Conservation (phyloP, 1,140 invertebrate species). For the Sitodiplosis mosellana region DNA sequence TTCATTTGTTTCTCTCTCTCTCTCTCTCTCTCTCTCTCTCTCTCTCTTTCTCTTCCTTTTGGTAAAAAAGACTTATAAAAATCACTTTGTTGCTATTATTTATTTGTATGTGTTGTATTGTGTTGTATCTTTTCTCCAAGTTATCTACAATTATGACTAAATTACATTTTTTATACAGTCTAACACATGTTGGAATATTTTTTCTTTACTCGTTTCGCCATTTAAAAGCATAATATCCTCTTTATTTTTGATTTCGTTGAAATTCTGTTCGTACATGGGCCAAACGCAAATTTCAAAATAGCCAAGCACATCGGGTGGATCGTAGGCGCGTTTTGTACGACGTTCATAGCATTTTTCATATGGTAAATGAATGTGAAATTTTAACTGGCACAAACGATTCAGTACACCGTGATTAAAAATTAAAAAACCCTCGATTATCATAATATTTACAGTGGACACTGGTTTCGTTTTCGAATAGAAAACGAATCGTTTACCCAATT, state of each 20-base stretch:
- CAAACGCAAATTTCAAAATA: slow-evolving; percentile 65
- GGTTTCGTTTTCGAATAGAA: neutral
- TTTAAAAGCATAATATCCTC: slow-evolving; percentile 23
- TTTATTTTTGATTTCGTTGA: slow-evolving; percentile 17
- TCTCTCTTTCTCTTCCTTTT: no score
- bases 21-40: no score
- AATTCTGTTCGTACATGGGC: slow-evolving; percentile 41
- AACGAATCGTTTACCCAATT: slow-evolving; percentile 12
- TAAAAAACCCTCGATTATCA: slow-evolving; percentile 60
- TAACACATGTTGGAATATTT: no score
- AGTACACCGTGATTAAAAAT: slow-evolving; percentile 49
- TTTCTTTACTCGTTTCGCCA: slow-evolving; percentile 7
- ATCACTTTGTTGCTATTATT: no score
- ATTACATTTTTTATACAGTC: no score
- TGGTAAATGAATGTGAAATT: slow-evolving; percentile 50
- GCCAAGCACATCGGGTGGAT: slow-evolving; percentile 56
- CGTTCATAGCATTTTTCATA: slow-evolving; percentile 43
- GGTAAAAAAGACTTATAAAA: no score
- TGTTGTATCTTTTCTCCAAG: no score
- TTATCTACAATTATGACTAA: no score
- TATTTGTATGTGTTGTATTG: no score
- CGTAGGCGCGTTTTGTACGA: slow-evolving; percentile 40
- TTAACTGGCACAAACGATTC: slow-evolving; percentile 42
- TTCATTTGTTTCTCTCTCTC: no score
- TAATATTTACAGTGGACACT: slow-evolving; percentile 24